Evolutionary conservation across 2,113 vertebrate genomes (phyloP).

Genomic region (Myxocyprinus asiaticus): DNA sequence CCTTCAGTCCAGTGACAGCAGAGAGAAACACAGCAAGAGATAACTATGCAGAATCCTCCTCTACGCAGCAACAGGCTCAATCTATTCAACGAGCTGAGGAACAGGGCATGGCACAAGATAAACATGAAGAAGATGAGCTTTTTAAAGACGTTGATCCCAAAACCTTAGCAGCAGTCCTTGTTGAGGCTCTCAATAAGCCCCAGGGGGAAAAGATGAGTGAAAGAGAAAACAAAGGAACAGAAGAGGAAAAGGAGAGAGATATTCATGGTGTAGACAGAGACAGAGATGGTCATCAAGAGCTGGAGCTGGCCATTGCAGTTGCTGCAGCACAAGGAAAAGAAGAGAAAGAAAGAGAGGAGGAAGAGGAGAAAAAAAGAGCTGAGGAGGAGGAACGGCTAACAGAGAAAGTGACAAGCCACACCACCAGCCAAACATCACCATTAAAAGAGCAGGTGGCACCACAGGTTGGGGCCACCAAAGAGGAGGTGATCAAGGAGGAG

Average conservation of each 20-base stretch:
- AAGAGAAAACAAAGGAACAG: constrained; percentile 56
- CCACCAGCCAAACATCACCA: constrained; percentile 68
- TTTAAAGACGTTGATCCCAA: constrained; percentile 85
- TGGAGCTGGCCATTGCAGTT: constrained; percentile 66
- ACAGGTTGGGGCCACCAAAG: constrained; percentile 26
- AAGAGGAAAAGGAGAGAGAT: constrained; percentile 51
- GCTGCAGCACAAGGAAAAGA: constrained; percentile 56
- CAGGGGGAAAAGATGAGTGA: constrained; percentile 45
- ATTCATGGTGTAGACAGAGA: constrained; percentile 61
- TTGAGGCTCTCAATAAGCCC: constrained; percentile 77
- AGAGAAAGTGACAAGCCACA: constrained; percentile 81
- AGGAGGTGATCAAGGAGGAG: constrained; percentile 36
- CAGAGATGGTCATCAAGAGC: constrained; percentile 63
- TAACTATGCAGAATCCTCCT: constrained; percentile 22
- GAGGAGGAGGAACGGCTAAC: constrained; percentile 72
- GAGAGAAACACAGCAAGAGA: constrained; percentile 29
- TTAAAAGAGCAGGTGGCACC: constrained; percentile 46
- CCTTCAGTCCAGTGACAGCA: constrained; percentile 40
- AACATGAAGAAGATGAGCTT: constrained; percentile 72
- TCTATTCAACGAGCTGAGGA: constrained; percentile 9
- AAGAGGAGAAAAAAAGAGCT: constrained; percentile 60
- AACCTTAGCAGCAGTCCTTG: constrained; percentile 81
- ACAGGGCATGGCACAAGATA: not conserved
- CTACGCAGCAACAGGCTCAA: not conserved
- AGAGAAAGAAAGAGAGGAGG: constrained; percentile 61